These are phyloP conservation scores for Bradypus variegatus DNA, from an alignment of 2,797 vertebrate species.

Conservation along the genomic window DNA sequence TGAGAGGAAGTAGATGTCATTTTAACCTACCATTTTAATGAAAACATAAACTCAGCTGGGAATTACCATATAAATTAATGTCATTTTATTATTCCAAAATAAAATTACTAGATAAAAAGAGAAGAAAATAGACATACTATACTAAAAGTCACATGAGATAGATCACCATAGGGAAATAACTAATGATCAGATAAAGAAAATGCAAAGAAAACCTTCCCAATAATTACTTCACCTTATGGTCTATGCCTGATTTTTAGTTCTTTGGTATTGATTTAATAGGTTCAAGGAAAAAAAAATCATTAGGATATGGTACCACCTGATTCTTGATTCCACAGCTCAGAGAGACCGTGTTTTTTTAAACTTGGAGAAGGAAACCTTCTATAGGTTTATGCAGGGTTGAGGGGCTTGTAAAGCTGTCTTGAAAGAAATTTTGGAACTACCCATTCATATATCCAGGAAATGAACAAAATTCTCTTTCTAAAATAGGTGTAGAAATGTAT, in stretches of 20 bases:
- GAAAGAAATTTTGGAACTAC: not conserved
- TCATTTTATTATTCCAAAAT: not conserved
- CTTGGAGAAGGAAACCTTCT: not conserved
- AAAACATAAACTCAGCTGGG: not conserved
- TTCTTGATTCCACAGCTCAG: not conserved
- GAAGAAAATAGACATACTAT: not conserved
- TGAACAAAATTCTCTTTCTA: not conserved
- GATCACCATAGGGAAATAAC: not conserved
- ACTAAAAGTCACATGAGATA: not conserved
- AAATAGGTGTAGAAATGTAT: not conserved
- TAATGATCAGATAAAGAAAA: not conserved
- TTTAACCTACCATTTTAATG: not conserved
- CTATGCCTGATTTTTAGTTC: not conserved
- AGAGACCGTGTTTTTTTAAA: not conserved
- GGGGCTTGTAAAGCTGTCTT: not conserved
- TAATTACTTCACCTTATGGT: not conserved
- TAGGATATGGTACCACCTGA: not conserved
- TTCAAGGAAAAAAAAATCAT: not conserved
- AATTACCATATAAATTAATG: not conserved
- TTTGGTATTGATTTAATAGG: not conserved
- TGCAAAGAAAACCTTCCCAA: not conserved
- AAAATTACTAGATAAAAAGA: not conserved
- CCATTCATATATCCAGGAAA: not conserved
- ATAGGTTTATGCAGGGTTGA: not conserved
- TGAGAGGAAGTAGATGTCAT: not conserved